Base-by-base conservation (phyloP, 2,888 invertebrate species). In the Drosophila merina region DNA sequence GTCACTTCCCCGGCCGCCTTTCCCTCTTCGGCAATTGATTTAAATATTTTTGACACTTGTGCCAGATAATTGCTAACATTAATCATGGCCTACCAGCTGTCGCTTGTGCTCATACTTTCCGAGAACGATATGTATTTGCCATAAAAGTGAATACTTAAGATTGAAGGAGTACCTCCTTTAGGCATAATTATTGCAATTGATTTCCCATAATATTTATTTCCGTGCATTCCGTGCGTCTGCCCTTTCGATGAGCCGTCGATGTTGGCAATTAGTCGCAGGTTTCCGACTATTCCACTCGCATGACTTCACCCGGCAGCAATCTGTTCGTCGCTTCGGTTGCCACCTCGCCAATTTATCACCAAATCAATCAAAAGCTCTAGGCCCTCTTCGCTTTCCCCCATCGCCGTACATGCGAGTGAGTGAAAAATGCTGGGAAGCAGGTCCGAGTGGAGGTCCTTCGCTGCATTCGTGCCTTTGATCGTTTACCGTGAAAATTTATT, bases 11-110 rank as follows among this genome's bases (percentile, higher is more conserved):
- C 62, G 51, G 9, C 59, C 44, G 55, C 50, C 47, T 57, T 54
- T 42, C 58, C 67, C 30, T 56, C 57, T 8, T 48, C 48, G 60
- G 70, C 76, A 80, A 82, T 88, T 86, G 86, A 87, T 86, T 87
- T 87, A 88, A 87, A 87, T 88, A 86, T 88, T 86, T 83, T 84
- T 86, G 86, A 86, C 86, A 79, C 83, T 80, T 77, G 76, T 75
- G 68, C 72, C 73, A 76, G 77, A 86, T 88, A 87, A 88, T 87
- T 87, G 88, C 71, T 57, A 72, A 69, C 88, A 87, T 88, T 88
- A 87, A 87, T 87, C 86, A 87, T 76, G 68, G 51, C 31, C 69
- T 56, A 76, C 63, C 81, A 83, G 75, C 73, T 80, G 73, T 72
- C 77, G 60, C 30, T 54, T 42, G 10, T 36, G 26, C 31, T 57